A percentile compares a stretch with the other conserved stretches of the same genome.
These are phyloP conservation scores for Sialia sialis DNA, from an alignment of 2,113 vertebrate genomes.

Conservation along the genomic window DNA sequence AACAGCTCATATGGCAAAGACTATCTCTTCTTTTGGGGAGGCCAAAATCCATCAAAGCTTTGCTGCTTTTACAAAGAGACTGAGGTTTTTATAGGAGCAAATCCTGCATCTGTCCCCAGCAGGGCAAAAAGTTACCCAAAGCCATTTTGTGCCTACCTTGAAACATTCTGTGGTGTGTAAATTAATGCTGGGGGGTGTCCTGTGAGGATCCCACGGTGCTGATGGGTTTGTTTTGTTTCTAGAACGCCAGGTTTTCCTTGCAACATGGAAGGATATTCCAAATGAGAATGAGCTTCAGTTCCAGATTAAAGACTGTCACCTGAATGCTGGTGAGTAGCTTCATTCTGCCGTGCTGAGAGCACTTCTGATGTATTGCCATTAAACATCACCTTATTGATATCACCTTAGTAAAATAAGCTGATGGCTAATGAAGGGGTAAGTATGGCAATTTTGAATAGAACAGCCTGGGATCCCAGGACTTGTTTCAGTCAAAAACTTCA, in stretches of 20 bases:
- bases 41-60: not conserved
- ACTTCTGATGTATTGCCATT: not conserved
- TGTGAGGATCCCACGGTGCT: not conserved
- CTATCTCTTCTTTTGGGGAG: not conserved
- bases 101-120: not conserved
- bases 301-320: constrained; percentile 98
- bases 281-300: constrained; percentile 99
- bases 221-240: not conserved
- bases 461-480: not conserved
- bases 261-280: constrained; percentile 98
- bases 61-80: not conserved
- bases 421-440: not conserved
- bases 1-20: not conserved
- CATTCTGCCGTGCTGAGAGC: not conserved
- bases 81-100: not conserved
- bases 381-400: not conserved
- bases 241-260: constrained; percentile 98
- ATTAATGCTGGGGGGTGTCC: not conserved
- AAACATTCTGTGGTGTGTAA: not conserved
- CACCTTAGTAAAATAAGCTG: not conserved
- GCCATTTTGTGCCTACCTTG: not conserved
- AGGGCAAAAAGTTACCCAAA: not conserved
- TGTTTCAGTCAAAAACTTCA: not conserved
- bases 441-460: not conserved
- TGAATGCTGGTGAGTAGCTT: constrained; percentile 89